A percentile compares a stretch with the other conserved stretches of the same genome.
These are phyloP conservation scores for Chauna torquata DNA, from an alignment of 2,113 vertebrate genomes.

Conservation along the genomic window DNA sequence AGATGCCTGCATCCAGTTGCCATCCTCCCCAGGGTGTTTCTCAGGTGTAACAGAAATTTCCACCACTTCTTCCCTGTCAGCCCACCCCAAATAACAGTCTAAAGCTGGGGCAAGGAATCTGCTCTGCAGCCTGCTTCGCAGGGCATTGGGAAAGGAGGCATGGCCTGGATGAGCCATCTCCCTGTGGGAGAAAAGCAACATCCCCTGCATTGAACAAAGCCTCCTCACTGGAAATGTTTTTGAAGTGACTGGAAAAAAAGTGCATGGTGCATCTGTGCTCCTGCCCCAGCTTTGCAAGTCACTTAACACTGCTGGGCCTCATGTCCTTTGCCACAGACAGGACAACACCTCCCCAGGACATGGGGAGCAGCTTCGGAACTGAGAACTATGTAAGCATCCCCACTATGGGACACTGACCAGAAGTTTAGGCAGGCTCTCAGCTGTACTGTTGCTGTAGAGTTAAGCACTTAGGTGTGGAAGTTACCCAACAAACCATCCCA, in stretches of 20 bases:
- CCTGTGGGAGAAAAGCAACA: background rate
- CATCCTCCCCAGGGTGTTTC: background rate
- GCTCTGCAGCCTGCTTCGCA: background rate
- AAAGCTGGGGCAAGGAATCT: background rate
- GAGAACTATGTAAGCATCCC: background rate
- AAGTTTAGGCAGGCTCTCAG: background rate
- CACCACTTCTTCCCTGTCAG: background rate
- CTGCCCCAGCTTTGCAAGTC: background rate
- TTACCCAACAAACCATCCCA: background rate
- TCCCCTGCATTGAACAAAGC: background rate
- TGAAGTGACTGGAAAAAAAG: background rate
- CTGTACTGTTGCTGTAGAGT: background rate
- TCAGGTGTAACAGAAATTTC: background rate
- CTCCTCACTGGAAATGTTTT: background rate
- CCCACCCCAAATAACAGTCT: background rate
- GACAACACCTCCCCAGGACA: background rate
- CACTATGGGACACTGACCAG: background rate
- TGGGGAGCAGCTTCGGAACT: background rate
- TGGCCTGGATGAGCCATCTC: rapidly evolving
- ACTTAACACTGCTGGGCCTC: rapidly evolving
- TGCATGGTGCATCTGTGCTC: rapidly evolving
- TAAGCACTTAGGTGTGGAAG: background rate
- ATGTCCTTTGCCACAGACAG: rapidly evolving
- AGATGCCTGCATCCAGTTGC: background rate
- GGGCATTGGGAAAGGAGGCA: rapidly evolving